Evolutionary conservation across 2,797 vertebrate species (phyloP).

Genomic region (Chrysocyon brachyurus): DNA sequence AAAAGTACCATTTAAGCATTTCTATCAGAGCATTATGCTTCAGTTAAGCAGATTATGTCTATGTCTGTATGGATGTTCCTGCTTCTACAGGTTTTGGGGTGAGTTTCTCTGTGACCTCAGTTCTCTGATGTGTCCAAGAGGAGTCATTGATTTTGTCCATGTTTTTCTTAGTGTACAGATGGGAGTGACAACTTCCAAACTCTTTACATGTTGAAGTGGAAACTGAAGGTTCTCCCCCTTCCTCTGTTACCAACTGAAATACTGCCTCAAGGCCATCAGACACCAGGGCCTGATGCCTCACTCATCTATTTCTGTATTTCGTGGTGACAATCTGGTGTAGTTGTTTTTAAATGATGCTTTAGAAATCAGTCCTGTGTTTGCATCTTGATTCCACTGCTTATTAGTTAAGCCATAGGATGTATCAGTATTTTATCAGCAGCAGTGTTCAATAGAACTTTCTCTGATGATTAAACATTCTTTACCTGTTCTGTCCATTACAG

Average conservation of each 20-base stretch:
- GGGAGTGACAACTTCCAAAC: background rate
- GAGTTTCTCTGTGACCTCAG: background rate
- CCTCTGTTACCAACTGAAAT: constrained; percentile 19
- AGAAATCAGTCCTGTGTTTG: background rate
- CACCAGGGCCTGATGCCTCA: background rate
- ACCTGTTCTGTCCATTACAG: background rate
- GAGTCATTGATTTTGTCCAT: background rate
- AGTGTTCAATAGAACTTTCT: background rate
- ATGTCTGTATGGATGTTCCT: background rate
- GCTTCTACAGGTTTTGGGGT: background rate
- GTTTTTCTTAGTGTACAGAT: background rate
- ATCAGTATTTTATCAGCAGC: constrained; percentile 23
- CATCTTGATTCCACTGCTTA: constrained; percentile 15
- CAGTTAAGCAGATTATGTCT: background rate
- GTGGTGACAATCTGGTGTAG: background rate
- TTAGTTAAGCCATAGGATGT: background rate
- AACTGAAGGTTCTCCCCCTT: background rate
- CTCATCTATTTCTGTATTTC: background rate
- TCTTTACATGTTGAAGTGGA: background rate
- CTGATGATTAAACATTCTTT: background rate
- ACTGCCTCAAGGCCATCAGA: background rate
- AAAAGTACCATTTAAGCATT: background rate
- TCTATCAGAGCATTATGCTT: background rate
- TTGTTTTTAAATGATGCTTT: constrained; percentile 26
- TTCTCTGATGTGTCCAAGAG: constrained; percentile 25